Conservation (phyloP, 2,113 vertebrate species). For the Dasypus novemcinctus region DNA sequence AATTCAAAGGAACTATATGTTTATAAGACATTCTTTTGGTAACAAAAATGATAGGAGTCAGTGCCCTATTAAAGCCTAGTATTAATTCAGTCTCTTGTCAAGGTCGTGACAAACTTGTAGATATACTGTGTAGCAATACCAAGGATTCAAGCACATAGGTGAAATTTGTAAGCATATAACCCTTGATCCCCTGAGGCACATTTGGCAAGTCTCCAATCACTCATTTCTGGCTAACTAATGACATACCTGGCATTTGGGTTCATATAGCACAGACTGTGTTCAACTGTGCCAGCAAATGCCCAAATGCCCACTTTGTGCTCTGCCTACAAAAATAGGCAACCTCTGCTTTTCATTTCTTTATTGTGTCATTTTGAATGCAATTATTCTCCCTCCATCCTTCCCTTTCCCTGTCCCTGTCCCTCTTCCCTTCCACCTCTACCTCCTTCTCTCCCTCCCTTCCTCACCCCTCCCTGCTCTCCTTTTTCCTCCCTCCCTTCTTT, state of each 20-base stretch:
- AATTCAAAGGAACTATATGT: slow-evolving; percentile 40
- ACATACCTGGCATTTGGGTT: slow-evolving; percentile 53
- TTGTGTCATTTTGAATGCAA: slow-evolving; percentile 42
- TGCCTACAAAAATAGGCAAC: not conserved
- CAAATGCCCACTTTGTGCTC: slow-evolving; percentile 45
- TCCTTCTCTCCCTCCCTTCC: no score
- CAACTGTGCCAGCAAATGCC: not conserved
- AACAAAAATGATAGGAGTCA: slow-evolving; percentile 47
- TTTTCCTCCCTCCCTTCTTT: not conserved
- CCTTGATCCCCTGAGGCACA: slow-evolving; percentile 47
- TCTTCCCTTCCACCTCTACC: no score
- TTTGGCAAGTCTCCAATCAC: slow-evolving; percentile 54
- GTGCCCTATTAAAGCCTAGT: slow-evolving; percentile 41
- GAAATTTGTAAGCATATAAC: slow-evolving; percentile 3
- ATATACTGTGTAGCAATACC: not conserved
- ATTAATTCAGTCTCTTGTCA: slow-evolving; percentile 43
- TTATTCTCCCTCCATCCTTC: not conserved
- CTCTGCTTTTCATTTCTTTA: slow-evolving; percentile 55
- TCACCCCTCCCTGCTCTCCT: no score
- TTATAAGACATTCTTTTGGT: slow-evolving; percentile 50
- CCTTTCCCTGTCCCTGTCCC: no score
- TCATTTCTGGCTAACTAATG: slow-evolving; percentile 69
- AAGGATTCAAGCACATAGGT: slow-evolving; percentile 47
- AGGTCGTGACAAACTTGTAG: slow-evolving; percentile 36
- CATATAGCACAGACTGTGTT: slow-evolving; percentile 44